A percentile compares a stretch with the other conserved stretches of the same genome.
phyloP scores from a whole-genome alignment of 2,888 invertebrate species.

The Melanargia galathea region DNA sequence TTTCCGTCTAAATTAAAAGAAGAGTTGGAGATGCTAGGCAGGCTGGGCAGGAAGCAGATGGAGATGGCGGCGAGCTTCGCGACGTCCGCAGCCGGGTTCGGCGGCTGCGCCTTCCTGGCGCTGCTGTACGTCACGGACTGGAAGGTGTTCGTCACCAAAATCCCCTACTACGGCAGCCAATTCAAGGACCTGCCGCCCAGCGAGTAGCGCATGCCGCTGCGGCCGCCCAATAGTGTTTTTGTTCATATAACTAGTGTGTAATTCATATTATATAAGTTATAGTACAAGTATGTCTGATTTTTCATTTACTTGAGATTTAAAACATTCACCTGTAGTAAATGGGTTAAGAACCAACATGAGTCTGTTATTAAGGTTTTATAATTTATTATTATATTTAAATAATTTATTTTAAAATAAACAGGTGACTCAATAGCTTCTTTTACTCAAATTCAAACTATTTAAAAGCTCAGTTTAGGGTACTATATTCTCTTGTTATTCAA shows the following conservation, averaged over 20 bases:
- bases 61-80: slow-evolving; percentile 79
- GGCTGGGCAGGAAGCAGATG: slow-evolving; percentile 84
- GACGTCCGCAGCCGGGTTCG: slow-evolving; percentile 84
- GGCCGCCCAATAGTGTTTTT: slow-evolving; percentile 40
- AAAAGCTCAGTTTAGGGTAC: too few species aligned
- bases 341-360: too few species aligned
- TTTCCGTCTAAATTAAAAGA: background rate
- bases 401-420: too few species aligned
- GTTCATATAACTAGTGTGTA: slow-evolving; percentile 44
- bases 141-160: slow-evolving; percentile 86
- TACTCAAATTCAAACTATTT: too few species aligned
- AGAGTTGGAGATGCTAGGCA: slow-evolving; percentile 51
- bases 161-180: slow-evolving; percentile 90
- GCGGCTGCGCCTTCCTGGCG: slow-evolving; percentile 83
- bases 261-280: slow-evolving; percentile 48
- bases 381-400: too few species aligned
- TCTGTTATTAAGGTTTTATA: too few species aligned
- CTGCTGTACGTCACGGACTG: slow-evolving; percentile 90
- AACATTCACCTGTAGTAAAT: too few species aligned
- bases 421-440: too few species aligned
- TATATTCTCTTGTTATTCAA: too few species aligned
- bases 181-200: slow-evolving; percentile 77
- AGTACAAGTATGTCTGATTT: slow-evolving; percentile 24
- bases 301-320: slow-evolving; percentile 13
- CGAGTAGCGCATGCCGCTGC: slow-evolving; percentile 46